Conservation (phyloP, 92 coral and sea anemone species). For the Chrysogorgia sp. region DNA sequence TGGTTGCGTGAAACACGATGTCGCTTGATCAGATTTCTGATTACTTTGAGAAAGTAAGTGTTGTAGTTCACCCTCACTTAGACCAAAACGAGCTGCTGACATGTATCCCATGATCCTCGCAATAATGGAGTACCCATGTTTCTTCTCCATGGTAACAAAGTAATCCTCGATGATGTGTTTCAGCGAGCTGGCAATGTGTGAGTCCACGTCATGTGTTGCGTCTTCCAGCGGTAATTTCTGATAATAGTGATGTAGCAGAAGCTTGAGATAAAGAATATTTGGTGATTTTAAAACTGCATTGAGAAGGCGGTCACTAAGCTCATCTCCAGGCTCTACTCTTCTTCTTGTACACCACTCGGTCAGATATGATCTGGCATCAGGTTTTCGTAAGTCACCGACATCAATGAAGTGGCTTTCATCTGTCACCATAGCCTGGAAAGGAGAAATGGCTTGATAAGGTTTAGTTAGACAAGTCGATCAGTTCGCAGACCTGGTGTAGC, state of each 20-base stretch:
- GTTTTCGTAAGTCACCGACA: slow-evolving; percentile 16
- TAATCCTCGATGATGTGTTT: slow-evolving; percentile 59
- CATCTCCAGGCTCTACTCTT: slow-evolving; percentile 56
- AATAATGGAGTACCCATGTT: slow-evolving; percentile 73
- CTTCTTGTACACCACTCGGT: slow-evolving; percentile 2
- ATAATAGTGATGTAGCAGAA: slow-evolving; percentile 71
- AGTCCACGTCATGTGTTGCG: slow-evolving; percentile 51
- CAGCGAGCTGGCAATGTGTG: slow-evolving; percentile 55
- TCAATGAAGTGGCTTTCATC: slow-evolving; percentile 30
- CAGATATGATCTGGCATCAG: slow-evolving; percentile 12
- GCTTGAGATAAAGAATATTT: slow-evolving; percentile 73
- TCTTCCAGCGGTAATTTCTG: slow-evolving; percentile 73
- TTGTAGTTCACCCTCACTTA: slow-evolving; percentile 85
- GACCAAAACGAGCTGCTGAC: slow-evolving; percentile 77
- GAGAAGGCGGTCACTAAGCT: slow-evolving; percentile 59
- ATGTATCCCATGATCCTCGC: slow-evolving; percentile 71
- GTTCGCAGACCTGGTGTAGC: too few species aligned
- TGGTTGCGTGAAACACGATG: slow-evolving; percentile 73
- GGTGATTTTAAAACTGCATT: slow-evolving; percentile 66
- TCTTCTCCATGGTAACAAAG: slow-evolving; percentile 68
- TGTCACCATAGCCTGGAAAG: slow-evolving; percentile 12
- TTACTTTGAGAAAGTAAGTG: slow-evolving; percentile 88
- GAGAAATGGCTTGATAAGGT: too few species aligned
- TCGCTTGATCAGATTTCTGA: slow-evolving; percentile 76
- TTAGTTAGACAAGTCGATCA: too few species aligned